phyloP scores from a whole-genome alignment of 2,888 invertebrate species.

The Atethmia centrago region DNA sequence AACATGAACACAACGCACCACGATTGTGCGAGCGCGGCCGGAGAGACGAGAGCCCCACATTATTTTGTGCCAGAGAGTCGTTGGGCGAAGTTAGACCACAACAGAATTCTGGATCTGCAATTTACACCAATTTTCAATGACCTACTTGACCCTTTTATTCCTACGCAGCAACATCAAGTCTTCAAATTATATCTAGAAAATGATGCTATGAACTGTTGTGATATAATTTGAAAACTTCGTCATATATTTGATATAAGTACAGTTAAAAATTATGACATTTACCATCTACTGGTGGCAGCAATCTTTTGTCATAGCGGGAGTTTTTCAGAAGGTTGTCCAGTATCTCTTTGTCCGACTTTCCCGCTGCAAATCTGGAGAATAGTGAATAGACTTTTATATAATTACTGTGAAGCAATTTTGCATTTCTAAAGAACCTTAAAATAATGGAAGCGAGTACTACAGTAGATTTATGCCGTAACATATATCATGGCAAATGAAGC shows the following conservation, averaged over 20 bases:
- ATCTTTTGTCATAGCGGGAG: slow-evolving; percentile 97
- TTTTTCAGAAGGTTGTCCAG: slow-evolving; percentile 96
- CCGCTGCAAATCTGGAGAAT: slow-evolving; percentile 95
- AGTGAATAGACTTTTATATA: slow-evolving; percentile 46
- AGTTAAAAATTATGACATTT: slow-evolving; percentile 67
- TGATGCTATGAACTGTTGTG: slow-evolving; percentile 10
- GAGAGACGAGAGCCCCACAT: slow-evolving; percentile 87
- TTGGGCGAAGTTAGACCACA: slow-evolving; percentile 95
- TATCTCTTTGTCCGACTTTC: slow-evolving; percentile 98
- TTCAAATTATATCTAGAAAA: slow-evolving; percentile 44
- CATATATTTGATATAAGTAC: slow-evolving; percentile 1
- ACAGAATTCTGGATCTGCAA: slow-evolving; percentile 97
- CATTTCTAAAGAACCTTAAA: slow-evolving; percentile 56
- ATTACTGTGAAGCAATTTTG: slow-evolving; percentile 51
- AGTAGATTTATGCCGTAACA: slow-evolving; percentile 71
- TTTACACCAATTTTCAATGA: slow-evolving; percentile 80
- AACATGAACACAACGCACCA: slow-evolving; percentile 91
- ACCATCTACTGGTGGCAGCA: slow-evolving; percentile 97
- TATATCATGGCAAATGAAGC: slow-evolving; percentile 77
- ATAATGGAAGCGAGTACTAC: slow-evolving; percentile 59
- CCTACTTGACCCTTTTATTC: slow-evolving; percentile 42
- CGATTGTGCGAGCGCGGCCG: slow-evolving; percentile 91
- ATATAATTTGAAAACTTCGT: slow-evolving; percentile 49
- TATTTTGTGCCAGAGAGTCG: slow-evolving; percentile 93
- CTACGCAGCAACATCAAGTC: slow-evolving; percentile 28